phyloP scores from a whole-genome alignment of 2,888 invertebrate species.

The Tetheella fluctuosa region DNA sequence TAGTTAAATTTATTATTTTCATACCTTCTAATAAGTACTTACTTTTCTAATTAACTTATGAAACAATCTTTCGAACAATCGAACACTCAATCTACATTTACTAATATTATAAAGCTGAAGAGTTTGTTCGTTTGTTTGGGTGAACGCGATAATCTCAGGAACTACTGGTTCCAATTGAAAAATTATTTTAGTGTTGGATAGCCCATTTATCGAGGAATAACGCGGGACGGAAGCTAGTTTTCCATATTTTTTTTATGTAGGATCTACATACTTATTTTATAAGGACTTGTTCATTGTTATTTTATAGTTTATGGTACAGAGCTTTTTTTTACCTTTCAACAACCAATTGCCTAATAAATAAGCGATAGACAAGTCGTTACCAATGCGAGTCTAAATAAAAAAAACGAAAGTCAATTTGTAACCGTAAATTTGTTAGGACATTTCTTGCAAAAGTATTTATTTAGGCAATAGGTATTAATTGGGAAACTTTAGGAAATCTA shows the following conservation, averaged over 20 bases:
- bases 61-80: no score
- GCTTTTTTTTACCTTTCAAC: not conserved
- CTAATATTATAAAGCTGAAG: no score
- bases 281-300: not conserved
- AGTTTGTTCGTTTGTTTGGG: no score
- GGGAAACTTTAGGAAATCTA: slow-evolving; percentile 4
- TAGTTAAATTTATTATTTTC: no score
- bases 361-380: not conserved
- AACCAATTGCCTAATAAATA: not conserved
- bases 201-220: no score
- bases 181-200: no score
- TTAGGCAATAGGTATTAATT: slow-evolving; percentile 5
- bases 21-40: no score
- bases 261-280: not conserved
- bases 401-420: not conserved
- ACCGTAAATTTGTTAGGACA: not conserved
- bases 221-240: no score
- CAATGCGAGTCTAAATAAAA: not conserved
- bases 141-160: no score
- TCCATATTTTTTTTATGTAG: no score
- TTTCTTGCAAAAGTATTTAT: not conserved
- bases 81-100: no score
- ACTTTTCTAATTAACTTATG: not conserved
- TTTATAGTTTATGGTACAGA: not conserved
- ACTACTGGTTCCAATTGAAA: no score